phyloP scores from a whole-genome alignment of 2,888 invertebrate species.

The Diarsia mendica region DNA sequence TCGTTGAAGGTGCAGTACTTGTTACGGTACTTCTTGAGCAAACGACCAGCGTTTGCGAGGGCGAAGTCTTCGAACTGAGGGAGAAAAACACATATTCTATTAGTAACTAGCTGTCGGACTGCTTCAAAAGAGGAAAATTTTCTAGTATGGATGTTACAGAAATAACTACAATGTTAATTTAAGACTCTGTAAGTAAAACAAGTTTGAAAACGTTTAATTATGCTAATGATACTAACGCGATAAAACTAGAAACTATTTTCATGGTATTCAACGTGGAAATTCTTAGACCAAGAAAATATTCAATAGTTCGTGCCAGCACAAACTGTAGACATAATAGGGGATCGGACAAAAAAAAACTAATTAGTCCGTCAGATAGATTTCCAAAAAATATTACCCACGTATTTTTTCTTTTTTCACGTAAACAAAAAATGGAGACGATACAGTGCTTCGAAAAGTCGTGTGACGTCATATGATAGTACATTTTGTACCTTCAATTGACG shows the following conservation, averaged over 20 bases:
- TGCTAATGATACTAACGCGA: neutral
- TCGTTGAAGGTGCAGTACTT: conserved; percentile 99
- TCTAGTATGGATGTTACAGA: neutral
- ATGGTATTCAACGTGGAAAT: neutral
- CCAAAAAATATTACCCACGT: too few species aligned
- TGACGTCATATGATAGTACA: too few species aligned
- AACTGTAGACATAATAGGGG: too few species aligned
- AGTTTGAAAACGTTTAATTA: conserved; percentile 2
- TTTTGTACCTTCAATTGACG: too few species aligned
- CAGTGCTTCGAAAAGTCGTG: too few species aligned
- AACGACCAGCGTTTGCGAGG: conserved; percentile 98
- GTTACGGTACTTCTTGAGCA: conserved; percentile 96
- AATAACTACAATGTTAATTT: neutral
- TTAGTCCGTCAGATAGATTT: too few species aligned
- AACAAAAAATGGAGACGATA: too few species aligned
- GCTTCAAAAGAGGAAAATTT: neutral
- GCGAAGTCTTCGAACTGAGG: conserved; percentile 98
- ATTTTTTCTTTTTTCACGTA: too few species aligned
- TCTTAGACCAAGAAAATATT: neutral
- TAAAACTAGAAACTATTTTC: neutral
- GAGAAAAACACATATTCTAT: neutral
- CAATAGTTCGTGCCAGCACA: too few species aligned
- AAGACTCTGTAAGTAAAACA: neutral
- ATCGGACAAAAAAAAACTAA: too few species aligned
- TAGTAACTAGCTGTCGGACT: neutral